Evolutionary conservation across 2,797 vertebrate genomes (phyloP).

Genomic region (Tapera naevia): DNA sequence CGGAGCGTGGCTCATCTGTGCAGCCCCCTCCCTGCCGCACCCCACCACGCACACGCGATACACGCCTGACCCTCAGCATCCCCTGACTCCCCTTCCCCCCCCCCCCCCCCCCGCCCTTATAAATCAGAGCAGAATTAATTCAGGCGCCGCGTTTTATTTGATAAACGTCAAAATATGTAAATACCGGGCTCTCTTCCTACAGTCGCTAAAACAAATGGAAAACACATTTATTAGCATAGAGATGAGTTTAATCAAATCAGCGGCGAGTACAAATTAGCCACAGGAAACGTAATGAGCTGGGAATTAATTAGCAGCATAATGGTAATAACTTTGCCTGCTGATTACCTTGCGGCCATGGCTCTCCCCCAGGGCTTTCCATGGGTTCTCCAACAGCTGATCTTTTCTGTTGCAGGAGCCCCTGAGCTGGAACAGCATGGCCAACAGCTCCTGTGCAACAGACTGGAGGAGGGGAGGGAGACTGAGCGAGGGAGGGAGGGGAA

Average conservation of each 20-base stretch:
- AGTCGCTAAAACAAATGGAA: conserved; percentile 83
- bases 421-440: conserved; percentile 43
- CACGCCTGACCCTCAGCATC: conserved; percentile 11
- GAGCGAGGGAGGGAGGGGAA: background rate
- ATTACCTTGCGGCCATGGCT: conserved; percentile 82
- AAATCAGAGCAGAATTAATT: conserved; percentile 73
- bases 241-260: conserved; percentile 90
- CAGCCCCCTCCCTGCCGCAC: background rate
- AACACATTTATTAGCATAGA: conserved; percentile 90
- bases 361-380: conserved; percentile 72
- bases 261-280: conserved; percentile 84
- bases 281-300: conserved; percentile 86
- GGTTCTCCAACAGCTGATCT: conserved; percentile 66
- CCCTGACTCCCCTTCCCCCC: background rate
- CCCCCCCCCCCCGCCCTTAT: conserved; percentile 14
- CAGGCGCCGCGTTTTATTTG: conserved; percentile 71
- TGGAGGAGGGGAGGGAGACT: background rate
- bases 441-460: conserved; percentile 33
- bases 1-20: background rate
- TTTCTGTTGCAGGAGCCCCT: conserved; percentile 56
- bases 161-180: conserved; percentile 79
- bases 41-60: fast-evolving
- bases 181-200: conserved; percentile 74
- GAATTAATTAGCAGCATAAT: conserved; percentile 89
- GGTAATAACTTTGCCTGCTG: conserved; percentile 83